A percentile compares a stretch with the other conserved stretches of the same genome.
These are phyloP conservation scores for Papilio gigon DNA, from an alignment of 2,888 invertebrate genomes.

Conservation along the genomic window DNA sequence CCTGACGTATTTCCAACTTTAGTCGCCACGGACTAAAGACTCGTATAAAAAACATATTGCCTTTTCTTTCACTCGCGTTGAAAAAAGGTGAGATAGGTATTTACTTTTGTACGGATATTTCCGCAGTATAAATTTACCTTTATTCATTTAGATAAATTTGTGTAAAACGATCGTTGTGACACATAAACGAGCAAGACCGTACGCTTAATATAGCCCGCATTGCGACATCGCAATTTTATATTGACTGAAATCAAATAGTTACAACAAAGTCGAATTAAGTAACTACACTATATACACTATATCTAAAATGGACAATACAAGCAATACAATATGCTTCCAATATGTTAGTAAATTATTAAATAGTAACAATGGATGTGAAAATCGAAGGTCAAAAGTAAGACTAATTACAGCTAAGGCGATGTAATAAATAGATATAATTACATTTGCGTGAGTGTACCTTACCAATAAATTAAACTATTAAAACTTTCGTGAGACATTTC, in stretches of 20 bases:
- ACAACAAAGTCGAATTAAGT: too few species aligned
- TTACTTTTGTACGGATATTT: not conserved
- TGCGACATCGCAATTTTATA: not conserved
- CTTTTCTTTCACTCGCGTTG: not conserved
- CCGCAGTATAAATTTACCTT: not conserved
- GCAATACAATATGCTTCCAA: too few species aligned
- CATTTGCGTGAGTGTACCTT: too few species aligned
- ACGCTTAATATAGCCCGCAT: not conserved
- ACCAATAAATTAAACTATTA: too few species aligned
- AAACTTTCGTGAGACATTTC: too few species aligned
- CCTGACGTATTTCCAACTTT: constrained; percentile 32
- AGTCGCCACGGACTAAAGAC: not conserved
- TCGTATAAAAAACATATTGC: not conserved
- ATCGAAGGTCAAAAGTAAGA: too few species aligned
- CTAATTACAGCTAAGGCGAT: too few species aligned
- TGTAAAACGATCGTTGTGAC: constrained; percentile 26
- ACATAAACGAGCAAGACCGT: not conserved
- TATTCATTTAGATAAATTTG: constrained; percentile 34
- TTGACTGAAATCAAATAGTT: not conserved
- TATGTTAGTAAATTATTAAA: too few species aligned
- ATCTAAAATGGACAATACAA: too few species aligned
- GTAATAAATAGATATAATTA: too few species aligned
- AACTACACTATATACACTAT: too few species aligned
- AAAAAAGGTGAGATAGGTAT: not conserved
- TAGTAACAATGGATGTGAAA: too few species aligned